A percentile compares a stretch with the other conserved stretches of the same genome.
Conservation (phyloP, 2,888 invertebrate species). For the Eutolmus rufibarbis region DNA sequence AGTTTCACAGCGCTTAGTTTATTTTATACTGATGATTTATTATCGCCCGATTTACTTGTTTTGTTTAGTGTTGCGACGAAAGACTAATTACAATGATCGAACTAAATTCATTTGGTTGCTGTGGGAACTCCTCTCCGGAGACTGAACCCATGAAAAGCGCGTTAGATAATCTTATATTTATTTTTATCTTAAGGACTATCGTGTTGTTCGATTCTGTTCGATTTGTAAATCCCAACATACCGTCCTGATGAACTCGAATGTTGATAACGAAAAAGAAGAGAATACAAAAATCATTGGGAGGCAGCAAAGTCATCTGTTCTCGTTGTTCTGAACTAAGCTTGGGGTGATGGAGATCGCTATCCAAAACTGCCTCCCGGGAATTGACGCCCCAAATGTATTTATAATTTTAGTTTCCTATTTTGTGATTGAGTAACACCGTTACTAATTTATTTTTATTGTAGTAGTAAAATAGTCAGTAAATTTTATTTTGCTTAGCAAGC, state of each 20-base stretch:
- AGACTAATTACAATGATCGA: neutral
- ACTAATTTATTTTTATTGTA: slow-evolving; percentile 7
- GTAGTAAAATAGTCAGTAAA: neutral
- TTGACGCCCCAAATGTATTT: neutral
- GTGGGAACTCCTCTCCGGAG: neutral
- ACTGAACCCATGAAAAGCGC: neutral
- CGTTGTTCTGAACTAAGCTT: neutral
- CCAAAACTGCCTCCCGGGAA: neutral
- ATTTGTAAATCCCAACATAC: neutral
- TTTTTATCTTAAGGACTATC: neutral
- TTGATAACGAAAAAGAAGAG: neutral
- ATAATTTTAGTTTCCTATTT: slow-evolving; percentile 16
- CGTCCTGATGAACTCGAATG: neutral
- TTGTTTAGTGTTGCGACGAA: neutral
- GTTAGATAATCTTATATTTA: neutral
- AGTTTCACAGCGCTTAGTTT: neutral
- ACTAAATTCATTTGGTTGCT: neutral
- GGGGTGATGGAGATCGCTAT: neutral
- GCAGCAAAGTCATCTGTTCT: neutral
- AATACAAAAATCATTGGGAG: neutral
- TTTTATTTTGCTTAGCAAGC: neutral
- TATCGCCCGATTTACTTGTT: neutral
- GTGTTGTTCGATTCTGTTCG: neutral
- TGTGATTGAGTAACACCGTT: slow-evolving; percentile 27
- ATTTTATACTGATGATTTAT: neutral